Base-by-base conservation (phyloP, 1,140 invertebrate species). In the Hesperophylax magnus region DNA sequence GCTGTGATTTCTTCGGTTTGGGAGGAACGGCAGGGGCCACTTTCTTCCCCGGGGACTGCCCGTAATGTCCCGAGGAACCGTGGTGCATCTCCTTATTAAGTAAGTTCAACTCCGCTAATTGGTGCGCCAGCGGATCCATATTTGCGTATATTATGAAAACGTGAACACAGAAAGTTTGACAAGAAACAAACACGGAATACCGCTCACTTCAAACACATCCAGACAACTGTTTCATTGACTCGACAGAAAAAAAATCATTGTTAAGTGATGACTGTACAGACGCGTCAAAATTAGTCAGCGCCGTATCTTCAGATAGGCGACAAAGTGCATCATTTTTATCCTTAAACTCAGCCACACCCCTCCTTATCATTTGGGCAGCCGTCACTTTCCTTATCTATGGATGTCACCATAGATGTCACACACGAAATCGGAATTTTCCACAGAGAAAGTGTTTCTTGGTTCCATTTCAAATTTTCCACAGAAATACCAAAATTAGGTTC, bases 11-110 rank as follows among this genome's bases (percentile, higher is more conserved):
- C 47, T 79, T 79, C 61, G 94, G 94, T 87, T 95, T 95, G n/a
- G 94, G 94, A 53, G 94, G 94, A 71, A 95, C 92, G 65, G 94
- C 93, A 76, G 95, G 94, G 79, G 93, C 94, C 77, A 94, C 88
- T 87, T 95, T 96, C 84, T 93, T 94, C 9, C 86, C 87, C 6
- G 83, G 72, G 5, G 86, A 85, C 86, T 87, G 39, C 31, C 78
- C 81, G 63, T 82, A 74, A 74, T 56, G 18, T 47, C 18, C 17
- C 5, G 77, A 39, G 61, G 85, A 85, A 24, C 86, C 79, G 5
- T 82, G 84, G 85, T 85, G 86, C 17, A 85, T 53, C 58, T 90
- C 88, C 67, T 91, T 91, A 20, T 91, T 91, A 54, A 92, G 88
- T 77, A 92, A 87, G 52, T 91, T 87, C 74, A 92, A 85, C 85